Evolutionary conservation across 2,797 vertebrate species (phyloP), one percentile per base, ranked within the genome.

Genomic region (Austrolebias charrua): DNA sequence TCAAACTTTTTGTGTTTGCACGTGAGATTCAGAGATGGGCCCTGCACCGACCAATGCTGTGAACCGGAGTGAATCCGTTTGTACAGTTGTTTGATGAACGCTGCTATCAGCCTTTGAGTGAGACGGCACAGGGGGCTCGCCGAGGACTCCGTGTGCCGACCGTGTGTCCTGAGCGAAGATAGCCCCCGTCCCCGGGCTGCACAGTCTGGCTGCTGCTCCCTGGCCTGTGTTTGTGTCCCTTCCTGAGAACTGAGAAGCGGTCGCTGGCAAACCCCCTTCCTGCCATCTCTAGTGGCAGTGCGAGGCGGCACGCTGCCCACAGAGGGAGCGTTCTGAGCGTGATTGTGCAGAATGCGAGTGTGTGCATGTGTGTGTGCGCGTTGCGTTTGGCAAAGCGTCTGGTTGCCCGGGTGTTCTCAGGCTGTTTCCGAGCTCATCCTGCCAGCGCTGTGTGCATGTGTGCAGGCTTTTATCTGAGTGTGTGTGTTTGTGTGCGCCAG

Each of bases 381-480:
- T 68, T 82, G 83, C 73, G 79, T 76, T 86, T 91, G 90, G 92
- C 92, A 88, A 79, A 79, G 75, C 52, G 81, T 81, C 75, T 75
- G 75, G 82, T 87, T 88, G 79, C 90, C 83, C 66, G 88, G 91
- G 88, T 84, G 88, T 88, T 91, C 84, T 89, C 89, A 82, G 86
- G 86, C 90, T 92, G 90, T 90, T 91, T 90, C 88, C 82, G 75
- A 86, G 78, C 53, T 70, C n/a, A 6, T 69, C 61, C 60, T 88
- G 89, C 90, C 86, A 87, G 86, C 79, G 6, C 47, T 73, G 79
- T 43, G 62, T 42, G 45, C 13, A 4, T 58, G 61, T 53, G 59
- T 62, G 66, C 38, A 38, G 28, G 53, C 64, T 52, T 56, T 38
- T 60, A 42, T 57, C 51, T 71, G 60, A 54, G 38, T 62, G 53